Evolutionary conservation across 2,888 invertebrate genomes (phyloP).

Genomic region (Ormyrus thymus): DNA sequence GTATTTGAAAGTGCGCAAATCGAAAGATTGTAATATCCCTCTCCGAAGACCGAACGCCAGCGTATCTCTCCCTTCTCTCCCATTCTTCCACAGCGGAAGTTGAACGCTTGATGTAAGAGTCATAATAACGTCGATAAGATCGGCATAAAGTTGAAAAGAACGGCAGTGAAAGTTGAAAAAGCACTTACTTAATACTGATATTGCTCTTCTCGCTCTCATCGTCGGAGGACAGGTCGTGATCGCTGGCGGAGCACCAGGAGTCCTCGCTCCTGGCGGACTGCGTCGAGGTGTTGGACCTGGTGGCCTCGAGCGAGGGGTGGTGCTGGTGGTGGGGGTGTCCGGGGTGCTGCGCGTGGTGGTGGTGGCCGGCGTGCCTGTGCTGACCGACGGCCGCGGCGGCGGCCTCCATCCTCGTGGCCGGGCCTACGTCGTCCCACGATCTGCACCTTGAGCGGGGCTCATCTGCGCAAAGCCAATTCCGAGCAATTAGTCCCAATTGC

Average conservation of each 20-base stretch:
- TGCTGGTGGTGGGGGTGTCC: slow-evolving; percentile 50
- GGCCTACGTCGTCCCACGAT: slow-evolving; percentile 84
- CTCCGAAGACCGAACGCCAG: no score
- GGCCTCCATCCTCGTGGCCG: slow-evolving; percentile 66
- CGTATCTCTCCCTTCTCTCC: no score
- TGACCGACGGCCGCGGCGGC: background rate
- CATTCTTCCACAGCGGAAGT: no score
- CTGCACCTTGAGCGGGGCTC: slow-evolving; percentile 86
- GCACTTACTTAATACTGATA: slow-evolving; percentile 76
- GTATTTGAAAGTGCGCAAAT: no score
- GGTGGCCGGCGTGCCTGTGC: background rate
- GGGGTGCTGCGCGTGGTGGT: slow-evolving; percentile 55
- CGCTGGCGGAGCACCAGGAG: slow-evolving; percentile 82
- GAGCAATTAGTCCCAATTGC: slow-evolving; percentile 12
- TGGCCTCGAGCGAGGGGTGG: slow-evolving; percentile 67
- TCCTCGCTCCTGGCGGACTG: slow-evolving; percentile 78
- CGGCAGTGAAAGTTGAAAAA: background rate
- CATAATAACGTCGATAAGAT: background rate
- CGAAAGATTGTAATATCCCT: no score
- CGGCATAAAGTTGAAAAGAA: background rate
- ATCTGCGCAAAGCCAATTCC: slow-evolving; percentile 77
- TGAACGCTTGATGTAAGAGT: no score
- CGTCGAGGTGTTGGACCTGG: slow-evolving; percentile 69
- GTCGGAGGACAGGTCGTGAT: slow-evolving; percentile 80
- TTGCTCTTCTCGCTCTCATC: slow-evolving; percentile 80